Percentiles rank a stretch among this genome's conserved stretches.
These are phyloP conservation scores for Tachuris rubrigastra DNA, from an alignment of 2,113 vertebrate species.

Conservation along the genomic window DNA sequence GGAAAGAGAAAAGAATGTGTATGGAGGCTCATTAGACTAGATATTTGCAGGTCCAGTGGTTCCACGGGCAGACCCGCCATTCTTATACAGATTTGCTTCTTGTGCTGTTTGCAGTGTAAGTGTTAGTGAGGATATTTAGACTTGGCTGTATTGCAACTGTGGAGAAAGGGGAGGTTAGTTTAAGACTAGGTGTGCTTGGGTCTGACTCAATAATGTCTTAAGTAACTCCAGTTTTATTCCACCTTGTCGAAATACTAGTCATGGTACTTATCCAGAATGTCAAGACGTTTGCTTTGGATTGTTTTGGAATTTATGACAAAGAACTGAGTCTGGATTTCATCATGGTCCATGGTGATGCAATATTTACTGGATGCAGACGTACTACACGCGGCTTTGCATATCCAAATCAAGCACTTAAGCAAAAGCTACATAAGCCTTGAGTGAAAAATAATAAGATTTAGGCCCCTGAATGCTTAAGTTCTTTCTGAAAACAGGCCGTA, in stretches of 20 bases:
- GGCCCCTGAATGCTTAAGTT: neutral
- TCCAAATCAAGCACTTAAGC: neutral
- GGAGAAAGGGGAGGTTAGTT: neutral
- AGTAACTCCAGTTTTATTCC: neutral
- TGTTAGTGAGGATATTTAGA: neutral
- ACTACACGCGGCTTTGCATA: neutral
- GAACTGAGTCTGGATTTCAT: neutral
- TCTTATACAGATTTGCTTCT: neutral
- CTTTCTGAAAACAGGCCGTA: neutral
- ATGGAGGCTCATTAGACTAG: neutral
- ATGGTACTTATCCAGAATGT: neutral
- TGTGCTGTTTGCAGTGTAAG: neutral
- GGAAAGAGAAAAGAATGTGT: neutral
- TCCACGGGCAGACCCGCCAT: neutral
- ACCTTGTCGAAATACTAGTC: neutral
- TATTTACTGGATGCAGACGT: neutral
- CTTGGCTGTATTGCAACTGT: neutral
- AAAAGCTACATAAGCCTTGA: neutral
- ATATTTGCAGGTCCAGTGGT: neutral
- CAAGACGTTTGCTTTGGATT: neutral
- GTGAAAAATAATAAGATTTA: neutral
- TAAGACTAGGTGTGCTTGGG: neutral
- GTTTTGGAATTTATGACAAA: neutral
- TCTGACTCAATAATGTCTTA: neutral
- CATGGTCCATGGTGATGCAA: neutral